Conservation (phyloP, 2,888 invertebrate genomes). For the Mythimna albipuncta region DNA sequence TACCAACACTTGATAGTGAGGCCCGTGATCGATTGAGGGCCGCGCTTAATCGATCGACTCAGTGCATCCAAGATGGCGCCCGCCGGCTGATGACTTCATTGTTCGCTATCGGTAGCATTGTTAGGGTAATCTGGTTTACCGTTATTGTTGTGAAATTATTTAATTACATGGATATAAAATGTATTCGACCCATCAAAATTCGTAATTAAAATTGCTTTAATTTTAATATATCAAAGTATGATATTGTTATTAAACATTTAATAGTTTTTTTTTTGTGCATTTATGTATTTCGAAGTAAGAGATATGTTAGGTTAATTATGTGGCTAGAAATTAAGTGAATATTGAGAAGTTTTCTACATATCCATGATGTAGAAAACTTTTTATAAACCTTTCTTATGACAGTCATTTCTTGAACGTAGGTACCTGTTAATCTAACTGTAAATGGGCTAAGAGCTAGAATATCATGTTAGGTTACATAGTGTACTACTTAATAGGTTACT, state of each 20-base stretch:
- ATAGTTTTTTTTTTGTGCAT: too few species aligned
- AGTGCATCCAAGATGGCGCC: constrained; percentile 78
- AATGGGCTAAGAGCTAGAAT: neutral
- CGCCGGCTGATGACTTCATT: constrained; percentile 75
- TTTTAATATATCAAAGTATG: neutral
- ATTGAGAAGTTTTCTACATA: too few species aligned
- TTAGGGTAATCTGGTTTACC: constrained; percentile 59
- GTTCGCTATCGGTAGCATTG: constrained; percentile 70
- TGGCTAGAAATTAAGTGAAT: too few species aligned
- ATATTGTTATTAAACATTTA: too few species aligned
- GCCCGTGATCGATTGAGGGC: constrained; percentile 78
- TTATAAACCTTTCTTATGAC: too few species aligned
- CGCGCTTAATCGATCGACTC: constrained; percentile 75
- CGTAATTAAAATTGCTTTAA: neutral
- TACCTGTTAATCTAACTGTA: too few species aligned
- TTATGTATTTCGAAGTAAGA: too few species aligned
- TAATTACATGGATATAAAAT: neutral
- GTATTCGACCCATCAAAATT: neutral
- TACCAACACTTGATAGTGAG: constrained; percentile 77
- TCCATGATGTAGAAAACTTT: too few species aligned
- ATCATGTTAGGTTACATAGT: too few species aligned
- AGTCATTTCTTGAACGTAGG: too few species aligned
- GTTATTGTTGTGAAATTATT: constrained; percentile 33
- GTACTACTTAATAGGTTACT: too few species aligned
- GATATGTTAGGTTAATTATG: too few species aligned